These are phyloP conservation scores for Cosmorhoe ocellata DNA, from an alignment of 2,888 invertebrate genomes.

Conservation along the genomic window DNA sequence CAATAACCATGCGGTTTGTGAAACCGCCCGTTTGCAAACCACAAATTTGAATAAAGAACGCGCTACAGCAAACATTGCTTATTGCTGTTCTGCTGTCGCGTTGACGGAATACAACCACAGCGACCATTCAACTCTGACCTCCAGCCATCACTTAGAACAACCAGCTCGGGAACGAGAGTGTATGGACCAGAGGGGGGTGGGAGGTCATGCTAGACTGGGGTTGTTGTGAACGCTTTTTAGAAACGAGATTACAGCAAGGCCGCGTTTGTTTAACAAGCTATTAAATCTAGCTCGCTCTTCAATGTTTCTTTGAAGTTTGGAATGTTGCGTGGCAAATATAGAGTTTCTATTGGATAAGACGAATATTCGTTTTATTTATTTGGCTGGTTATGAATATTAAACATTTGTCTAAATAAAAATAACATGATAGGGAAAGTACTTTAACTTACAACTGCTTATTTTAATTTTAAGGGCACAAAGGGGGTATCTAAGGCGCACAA, in stretches of 20 bases:
- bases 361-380: conserved; percentile 12
- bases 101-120: conserved; percentile 57
- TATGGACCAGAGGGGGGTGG: conserved; percentile 31
- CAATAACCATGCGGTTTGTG: no score
- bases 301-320: conserved; percentile 47
- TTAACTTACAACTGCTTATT: no score
- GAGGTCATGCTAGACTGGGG: conserved; percentile 41
- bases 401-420: no score
- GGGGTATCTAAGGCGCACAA: no score
- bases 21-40: conserved; percentile 44
- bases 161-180: not conserved
- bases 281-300: conserved; percentile 47
- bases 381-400: no score
- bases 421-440: no score
- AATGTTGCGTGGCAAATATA: conserved; percentile 26
- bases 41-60: conserved; percentile 64
- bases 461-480: no score
- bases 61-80: conserved; percentile 63
- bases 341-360: conserved; percentile 20
- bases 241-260: conserved; percentile 59
- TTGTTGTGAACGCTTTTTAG: conserved; percentile 52
- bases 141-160: conserved; percentile 34
- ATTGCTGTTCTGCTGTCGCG: conserved; percentile 58
- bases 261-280: conserved; percentile 61
- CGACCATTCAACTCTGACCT: conserved; percentile 46